These are phyloP conservation scores for Yponomeuta malinellus DNA, from an alignment of 2,888 invertebrate species.

Conservation along the genomic window DNA sequence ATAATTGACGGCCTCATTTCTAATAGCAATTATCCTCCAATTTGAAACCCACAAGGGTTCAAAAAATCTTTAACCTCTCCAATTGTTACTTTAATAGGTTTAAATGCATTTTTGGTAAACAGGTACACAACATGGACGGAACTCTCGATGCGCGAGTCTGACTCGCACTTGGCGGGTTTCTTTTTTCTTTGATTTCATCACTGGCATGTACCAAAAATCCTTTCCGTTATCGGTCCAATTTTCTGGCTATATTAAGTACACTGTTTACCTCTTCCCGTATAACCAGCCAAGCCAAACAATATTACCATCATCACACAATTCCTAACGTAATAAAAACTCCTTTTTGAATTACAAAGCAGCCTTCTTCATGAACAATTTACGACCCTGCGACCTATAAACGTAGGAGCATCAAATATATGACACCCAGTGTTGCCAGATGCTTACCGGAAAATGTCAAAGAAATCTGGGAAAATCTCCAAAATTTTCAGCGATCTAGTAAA, in stretches of 20 bases:
- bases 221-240: neutral
- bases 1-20: too few species aligned
- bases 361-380: constrained; percentile 3
- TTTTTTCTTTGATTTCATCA: neutral
- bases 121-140: neutral
- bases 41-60: too few species aligned
- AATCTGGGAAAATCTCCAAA: too few species aligned
- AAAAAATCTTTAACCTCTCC: too few species aligned
- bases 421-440: neutral
- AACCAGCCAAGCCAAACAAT: neutral
- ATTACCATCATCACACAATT: neutral
- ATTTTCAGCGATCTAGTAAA: too few species aligned
- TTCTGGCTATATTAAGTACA: neutral
- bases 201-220: too few species aligned
- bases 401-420: neutral
- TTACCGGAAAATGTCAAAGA: too few species aligned
- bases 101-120: too few species aligned
- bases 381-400: neutral
- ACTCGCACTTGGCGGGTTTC: neutral
- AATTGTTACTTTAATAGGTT: too few species aligned
- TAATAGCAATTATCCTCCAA: too few species aligned
- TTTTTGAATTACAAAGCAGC: neutral
- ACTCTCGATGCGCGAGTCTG: neutral
- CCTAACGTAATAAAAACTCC: neutral
- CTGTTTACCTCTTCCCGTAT: neutral